phyloP scores from a whole-genome alignment of 2,113 vertebrate species.

The Python bivittatus region DNA sequence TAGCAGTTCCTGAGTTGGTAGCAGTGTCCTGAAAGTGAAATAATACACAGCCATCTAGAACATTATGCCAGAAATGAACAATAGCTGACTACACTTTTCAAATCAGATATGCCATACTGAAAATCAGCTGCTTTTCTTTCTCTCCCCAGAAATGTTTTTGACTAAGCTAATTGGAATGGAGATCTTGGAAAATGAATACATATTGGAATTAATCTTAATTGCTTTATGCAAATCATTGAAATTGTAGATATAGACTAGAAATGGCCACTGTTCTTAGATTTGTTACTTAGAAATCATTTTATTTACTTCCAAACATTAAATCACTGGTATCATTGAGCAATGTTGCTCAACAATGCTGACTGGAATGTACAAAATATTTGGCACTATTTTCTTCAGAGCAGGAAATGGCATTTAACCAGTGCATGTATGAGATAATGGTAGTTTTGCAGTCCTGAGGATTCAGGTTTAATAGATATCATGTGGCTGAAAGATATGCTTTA shows the following conservation, averaged over 20 bases:
- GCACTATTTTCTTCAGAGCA: slow-evolving; percentile 52
- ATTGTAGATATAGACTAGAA: neutral
- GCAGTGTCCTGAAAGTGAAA: neutral
- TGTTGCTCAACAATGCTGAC: slow-evolving; percentile 37
- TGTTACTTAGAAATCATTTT: slow-evolving; percentile 13
- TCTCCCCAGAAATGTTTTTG: neutral
- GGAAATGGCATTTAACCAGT: slow-evolving; percentile 56
- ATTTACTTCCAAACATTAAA: slow-evolving; percentile 41
- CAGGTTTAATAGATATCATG: slow-evolving; percentile 66
- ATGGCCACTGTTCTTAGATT: neutral
- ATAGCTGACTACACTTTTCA: neutral
- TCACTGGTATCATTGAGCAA: slow-evolving; percentile 32
- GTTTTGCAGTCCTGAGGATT: slow-evolving; percentile 54
- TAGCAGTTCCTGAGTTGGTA: neutral
- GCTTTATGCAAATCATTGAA: neutral
- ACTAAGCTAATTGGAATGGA: neutral
- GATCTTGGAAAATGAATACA: neutral
- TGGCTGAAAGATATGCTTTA: slow-evolving; percentile 56
- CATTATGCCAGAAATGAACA: neutral
- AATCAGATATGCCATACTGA: neutral
- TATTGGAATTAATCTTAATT: neutral
- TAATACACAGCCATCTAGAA: neutral
- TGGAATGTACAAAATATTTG: slow-evolving; percentile 54
- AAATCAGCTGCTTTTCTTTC: neutral
- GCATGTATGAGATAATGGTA: slow-evolving; percentile 66